These are phyloP conservation scores for Scarus forsteni DNA, from an alignment of 2,797 vertebrate species.

Conservation along the genomic window DNA sequence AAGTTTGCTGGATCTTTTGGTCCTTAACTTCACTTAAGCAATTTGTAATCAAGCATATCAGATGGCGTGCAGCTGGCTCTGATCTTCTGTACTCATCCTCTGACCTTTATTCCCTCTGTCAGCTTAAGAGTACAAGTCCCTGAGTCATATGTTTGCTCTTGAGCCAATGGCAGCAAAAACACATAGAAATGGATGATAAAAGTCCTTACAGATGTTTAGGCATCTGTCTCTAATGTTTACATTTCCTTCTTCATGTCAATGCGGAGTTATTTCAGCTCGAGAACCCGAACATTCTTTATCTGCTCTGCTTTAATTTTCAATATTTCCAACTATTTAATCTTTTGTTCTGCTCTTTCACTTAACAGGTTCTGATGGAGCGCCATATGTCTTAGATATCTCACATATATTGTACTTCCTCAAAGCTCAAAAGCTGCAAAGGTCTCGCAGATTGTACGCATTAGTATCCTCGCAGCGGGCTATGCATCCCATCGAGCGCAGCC, in stretches of 20 bases:
- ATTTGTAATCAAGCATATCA: constrained; percentile 30
- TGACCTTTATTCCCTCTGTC: background rate
- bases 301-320: background rate
- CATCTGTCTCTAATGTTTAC: constrained; percentile 17
- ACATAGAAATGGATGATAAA: constrained; percentile 5
- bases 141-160: background rate
- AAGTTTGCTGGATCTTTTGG: background rate
- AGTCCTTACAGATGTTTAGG: constrained; percentile 18
- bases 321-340: background rate
- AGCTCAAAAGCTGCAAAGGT: background rate
- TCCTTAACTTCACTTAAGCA: constrained; percentile 2
- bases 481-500: constrained; percentile 33
- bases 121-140: background rate
- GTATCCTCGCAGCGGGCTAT: constrained; percentile 42
- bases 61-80: constrained; percentile 25
- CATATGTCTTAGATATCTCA: constrained; percentile 5
- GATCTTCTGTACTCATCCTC: constrained; percentile 19
- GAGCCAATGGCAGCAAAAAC: background rate
- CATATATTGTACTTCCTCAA: constrained; percentile 25
- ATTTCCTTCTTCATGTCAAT: background rate
- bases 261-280: background rate
- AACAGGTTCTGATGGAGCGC: background rate
- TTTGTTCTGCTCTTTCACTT: background rate
- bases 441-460: constrained; percentile 34
- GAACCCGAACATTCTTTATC: background rate